A percentile compares a stretch with the other conserved stretches of the same genome.
These are phyloP conservation scores for Dascillus cervinus DNA, from an alignment of 2,888 invertebrate genomes.

Conservation along the genomic window DNA sequence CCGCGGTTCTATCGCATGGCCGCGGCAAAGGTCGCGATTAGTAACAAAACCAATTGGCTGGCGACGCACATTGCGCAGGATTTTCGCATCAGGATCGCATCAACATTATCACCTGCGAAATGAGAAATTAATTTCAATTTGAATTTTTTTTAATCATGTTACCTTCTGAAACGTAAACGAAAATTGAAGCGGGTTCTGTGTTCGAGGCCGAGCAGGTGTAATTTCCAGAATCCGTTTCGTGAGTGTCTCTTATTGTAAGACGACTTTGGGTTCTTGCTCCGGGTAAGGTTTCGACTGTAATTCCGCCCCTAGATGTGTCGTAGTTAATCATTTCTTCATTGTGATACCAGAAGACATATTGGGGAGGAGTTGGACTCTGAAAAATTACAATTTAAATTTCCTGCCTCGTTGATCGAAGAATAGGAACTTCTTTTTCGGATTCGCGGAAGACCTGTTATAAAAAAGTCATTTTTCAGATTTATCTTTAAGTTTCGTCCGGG, in stretches of 20 bases:
- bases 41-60: constrained; percentile 35
- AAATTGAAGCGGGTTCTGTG: constrained; percentile 82
- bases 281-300: constrained; percentile 75
- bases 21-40: constrained; percentile 33
- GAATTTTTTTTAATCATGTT: constrained; percentile 31
- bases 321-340: constrained; percentile 92
- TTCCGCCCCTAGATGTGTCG: constrained; percentile 74
- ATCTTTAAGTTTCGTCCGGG: too few species aligned
- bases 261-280: constrained; percentile 80
- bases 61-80: constrained; percentile 39
- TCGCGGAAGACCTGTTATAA: too few species aligned
- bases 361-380: constrained; percentile 86
- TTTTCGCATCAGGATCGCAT: constrained; percentile 77
- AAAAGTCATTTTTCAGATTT: too few species aligned
- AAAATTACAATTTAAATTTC: too few species aligned
- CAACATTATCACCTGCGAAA: constrained; percentile 79
- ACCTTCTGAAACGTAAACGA: constrained; percentile 88
- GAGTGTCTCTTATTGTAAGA: constrained; percentile 74
- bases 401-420: too few species aligned
- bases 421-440: too few species aligned
- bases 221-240: constrained; percentile 81
- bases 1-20: constrained; percentile 36
- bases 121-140: background rate
- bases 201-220: constrained; percentile 86
- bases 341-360: constrained; percentile 94